Evolutionary conservation across 2,113 vertebrate genomes (phyloP), one percentile per base, ranked within the genome.

Genomic region (Madoqua kirkii): DNA sequence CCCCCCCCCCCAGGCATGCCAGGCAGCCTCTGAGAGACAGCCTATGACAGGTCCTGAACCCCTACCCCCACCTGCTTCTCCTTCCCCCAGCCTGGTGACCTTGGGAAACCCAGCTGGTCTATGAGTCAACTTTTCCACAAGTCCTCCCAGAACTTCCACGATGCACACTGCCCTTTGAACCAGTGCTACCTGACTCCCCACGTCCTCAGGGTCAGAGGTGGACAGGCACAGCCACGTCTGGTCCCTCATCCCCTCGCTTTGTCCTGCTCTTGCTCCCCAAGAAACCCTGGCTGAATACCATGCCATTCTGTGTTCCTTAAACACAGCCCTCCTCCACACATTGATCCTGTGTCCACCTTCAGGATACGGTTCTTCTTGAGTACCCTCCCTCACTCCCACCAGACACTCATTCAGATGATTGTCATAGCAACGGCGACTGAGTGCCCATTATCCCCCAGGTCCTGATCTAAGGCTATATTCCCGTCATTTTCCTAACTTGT

Each of bases 401-500:
- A 33, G 27, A 15, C 74, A 14, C 81, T 40, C 76, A 36, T 12
- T 50, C 48, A 7, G 45, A 25, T 25, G 5, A 36, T n/a, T 7
- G 82, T 74, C 86, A 17, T 4, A 19, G 82, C 40, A 8, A 5
- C 7, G 1, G 36, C 78, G 52, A 3, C 1, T 0, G 15, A 43
- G 87, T 0, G 1, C 59, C 40, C 29, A 3, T 29, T 1, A 4
- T 5, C 16, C 50, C 96, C 67, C 79, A 9, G n/a, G 33, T 40
- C 67, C 0, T 3, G 36, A 27, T 48, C 40, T 29, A 11, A 45
- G 86, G 33, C n/a, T 48, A 17, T 4, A 9, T 31, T 29, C 4
- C 11, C 2, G 0, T 62, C 50, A 14, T 36, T 19, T 36, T 25
- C 50, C 2, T 25, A 60, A 33, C n/a, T 0, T 0, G 0, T 43